phyloP scores from a whole-genome alignment of 2,888 invertebrate species.

The Macaria liturata region DNA sequence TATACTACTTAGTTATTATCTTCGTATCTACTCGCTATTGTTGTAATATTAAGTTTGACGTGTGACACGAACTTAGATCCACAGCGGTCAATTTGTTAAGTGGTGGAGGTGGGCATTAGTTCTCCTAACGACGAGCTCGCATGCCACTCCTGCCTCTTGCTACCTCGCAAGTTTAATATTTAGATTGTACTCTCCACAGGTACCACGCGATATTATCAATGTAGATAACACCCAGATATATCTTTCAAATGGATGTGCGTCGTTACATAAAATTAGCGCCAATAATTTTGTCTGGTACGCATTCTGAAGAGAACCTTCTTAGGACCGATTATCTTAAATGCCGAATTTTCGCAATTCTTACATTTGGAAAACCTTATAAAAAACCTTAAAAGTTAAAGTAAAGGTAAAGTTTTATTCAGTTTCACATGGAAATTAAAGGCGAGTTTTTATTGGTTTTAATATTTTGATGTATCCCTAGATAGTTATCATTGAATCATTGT shows the following conservation, averaged over 20 bases:
- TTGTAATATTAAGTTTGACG: constrained; percentile 26
- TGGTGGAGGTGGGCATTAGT: constrained; percentile 64
- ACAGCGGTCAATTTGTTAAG: constrained; percentile 71
- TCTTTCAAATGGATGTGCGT: constrained; percentile 5
- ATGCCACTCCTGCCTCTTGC: constrained; percentile 50
- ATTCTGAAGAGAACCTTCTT: no score
- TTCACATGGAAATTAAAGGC: no score
- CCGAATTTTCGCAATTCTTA: no score
- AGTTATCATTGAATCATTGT: no score
- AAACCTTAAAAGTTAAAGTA: no score
- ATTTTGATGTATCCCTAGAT: no score
- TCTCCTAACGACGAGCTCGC: constrained; percentile 67
- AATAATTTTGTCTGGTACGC: no score
- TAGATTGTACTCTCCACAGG: constrained; percentile 42
- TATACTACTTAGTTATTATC: background rate
- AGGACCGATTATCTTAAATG: no score
- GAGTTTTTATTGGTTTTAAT: no score
- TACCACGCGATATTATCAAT: constrained; percentile 12
- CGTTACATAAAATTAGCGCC: no score
- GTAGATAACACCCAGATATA: constrained; percentile 2
- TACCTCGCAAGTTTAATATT: constrained; percentile 53
- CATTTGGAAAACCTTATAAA: no score
- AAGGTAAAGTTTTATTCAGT: no score
- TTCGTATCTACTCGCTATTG: constrained; percentile 2
- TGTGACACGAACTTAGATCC: constrained; percentile 36